phyloP scores from a whole-genome alignment of 2,113 vertebrate genomes.

The Eclectus roratus region DNA sequence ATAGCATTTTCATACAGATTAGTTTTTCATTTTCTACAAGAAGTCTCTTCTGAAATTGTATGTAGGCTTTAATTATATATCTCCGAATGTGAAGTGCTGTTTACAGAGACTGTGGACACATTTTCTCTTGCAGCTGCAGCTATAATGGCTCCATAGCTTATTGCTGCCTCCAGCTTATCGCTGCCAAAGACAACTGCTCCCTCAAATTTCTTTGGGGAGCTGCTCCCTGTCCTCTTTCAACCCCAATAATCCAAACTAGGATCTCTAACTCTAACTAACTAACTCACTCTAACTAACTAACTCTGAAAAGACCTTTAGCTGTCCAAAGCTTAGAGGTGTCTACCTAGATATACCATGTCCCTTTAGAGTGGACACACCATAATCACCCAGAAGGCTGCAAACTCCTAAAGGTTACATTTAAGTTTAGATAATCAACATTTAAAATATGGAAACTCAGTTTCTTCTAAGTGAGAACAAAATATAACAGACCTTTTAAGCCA shows the following conservation, averaged over 20 bases:
- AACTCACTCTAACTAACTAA: too few species aligned
- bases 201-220: background rate
- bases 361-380: background rate
- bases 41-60: background rate
- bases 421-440: background rate
- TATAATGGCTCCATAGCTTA: background rate
- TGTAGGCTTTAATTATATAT: background rate
- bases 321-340: background rate
- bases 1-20: background rate
- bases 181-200: background rate
- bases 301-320: background rate
- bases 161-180: background rate
- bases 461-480: background rate
- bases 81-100: background rate
- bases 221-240: background rate
- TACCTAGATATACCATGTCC: background rate
- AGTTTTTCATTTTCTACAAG: background rate
- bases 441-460: background rate
- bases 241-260: background rate
- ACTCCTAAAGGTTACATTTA: background rate
- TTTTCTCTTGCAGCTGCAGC: background rate
- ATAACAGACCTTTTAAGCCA: background rate
- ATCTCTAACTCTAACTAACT: too few species aligned
- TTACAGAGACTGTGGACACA: background rate
- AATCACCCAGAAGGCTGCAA: background rate